Conservation (phyloP, 2,888 invertebrate genomes). For the Drosophila colorata region DNA sequence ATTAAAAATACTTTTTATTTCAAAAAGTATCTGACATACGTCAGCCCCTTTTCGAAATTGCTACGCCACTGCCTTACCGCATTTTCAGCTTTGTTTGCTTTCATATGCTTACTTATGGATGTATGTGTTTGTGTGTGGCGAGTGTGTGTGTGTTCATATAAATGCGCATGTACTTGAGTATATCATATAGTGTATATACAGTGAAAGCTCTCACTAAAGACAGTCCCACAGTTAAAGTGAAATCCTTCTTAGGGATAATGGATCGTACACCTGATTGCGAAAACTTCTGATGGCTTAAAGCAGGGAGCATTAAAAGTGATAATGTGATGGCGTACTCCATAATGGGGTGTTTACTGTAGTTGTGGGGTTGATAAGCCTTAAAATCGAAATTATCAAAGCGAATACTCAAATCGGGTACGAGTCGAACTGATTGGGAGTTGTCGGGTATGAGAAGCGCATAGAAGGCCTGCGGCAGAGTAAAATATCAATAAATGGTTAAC, state of each 20-base stretch:
- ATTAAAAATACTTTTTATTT: neutral
- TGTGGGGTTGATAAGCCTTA: slow-evolving; percentile 71
- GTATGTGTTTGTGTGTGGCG: slow-evolving; percentile 51
- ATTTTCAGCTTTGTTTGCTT: slow-evolving; percentile 82
- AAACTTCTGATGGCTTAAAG: neutral
- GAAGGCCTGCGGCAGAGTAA: slow-evolving; percentile 65
- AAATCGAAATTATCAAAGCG: slow-evolving; percentile 75
- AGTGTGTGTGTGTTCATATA: slow-evolving; percentile 58
- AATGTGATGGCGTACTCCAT: neutral
- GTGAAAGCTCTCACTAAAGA: slow-evolving; percentile 68
- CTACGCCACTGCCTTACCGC: slow-evolving; percentile 71
- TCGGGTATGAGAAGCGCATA: slow-evolving; percentile 67
- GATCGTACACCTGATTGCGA: slow-evolving; percentile 38
- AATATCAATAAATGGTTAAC: slow-evolving; percentile 71
- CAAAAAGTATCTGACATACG: neutral
- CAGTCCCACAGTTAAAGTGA: slow-evolving; percentile 21
- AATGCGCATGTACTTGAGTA: slow-evolving; percentile 74
- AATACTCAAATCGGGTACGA: slow-evolving; percentile 44
- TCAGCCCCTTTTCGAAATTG: slow-evolving; percentile 1
- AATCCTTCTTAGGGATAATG: slow-evolving; percentile 30
- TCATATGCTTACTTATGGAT: slow-evolving; percentile 77
- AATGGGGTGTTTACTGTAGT: slow-evolving; percentile 37
- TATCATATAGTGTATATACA: slow-evolving; percentile 70
- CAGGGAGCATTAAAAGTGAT: neutral
- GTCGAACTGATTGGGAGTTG: slow-evolving; percentile 35